Evolutionary conservation across 2,888 invertebrate genomes (phyloP).

Genomic region (Tyria jacobaeae): DNA sequence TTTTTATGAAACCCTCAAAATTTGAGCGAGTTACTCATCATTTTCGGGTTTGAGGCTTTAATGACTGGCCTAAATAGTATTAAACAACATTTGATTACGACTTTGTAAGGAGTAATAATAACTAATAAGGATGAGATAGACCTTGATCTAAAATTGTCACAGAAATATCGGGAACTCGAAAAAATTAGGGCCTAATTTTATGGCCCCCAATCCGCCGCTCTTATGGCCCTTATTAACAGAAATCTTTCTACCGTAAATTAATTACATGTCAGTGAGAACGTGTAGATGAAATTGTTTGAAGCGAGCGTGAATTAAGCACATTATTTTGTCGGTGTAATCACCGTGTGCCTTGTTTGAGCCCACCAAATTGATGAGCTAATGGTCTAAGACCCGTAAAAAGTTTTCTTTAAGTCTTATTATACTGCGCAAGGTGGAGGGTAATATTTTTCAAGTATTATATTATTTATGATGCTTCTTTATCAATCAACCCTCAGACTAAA

Average conservation of each 20-base stretch:
- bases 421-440: no score
- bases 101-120: no score
- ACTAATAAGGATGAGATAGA: no score
- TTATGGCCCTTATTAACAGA: slow-evolving; percentile 27
- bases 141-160: no score
- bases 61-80: no score
- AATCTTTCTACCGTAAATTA: slow-evolving; percentile 56
- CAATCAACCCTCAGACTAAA: no score
- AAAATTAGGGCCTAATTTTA: background rate
- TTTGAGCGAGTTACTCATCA: no score
- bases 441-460: no score
- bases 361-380: slow-evolving; percentile 51
- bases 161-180: no score
- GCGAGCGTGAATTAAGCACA: slow-evolving; percentile 48
- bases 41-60: no score
- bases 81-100: no score
- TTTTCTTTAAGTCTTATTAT: slow-evolving; percentile 30
- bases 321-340: slow-evolving; percentile 54
- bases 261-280: slow-evolving; percentile 51
- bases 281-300: slow-evolving; percentile 58
- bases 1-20: no score
- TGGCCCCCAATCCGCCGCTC: slow-evolving; percentile 19
- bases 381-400: slow-evolving; percentile 19
- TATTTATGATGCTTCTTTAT: background rate
- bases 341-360: slow-evolving; percentile 33